These are phyloP conservation scores for Himalopsyche japonica DNA, from an alignment of 2,888 invertebrate species.

Conservation along the genomic window DNA sequence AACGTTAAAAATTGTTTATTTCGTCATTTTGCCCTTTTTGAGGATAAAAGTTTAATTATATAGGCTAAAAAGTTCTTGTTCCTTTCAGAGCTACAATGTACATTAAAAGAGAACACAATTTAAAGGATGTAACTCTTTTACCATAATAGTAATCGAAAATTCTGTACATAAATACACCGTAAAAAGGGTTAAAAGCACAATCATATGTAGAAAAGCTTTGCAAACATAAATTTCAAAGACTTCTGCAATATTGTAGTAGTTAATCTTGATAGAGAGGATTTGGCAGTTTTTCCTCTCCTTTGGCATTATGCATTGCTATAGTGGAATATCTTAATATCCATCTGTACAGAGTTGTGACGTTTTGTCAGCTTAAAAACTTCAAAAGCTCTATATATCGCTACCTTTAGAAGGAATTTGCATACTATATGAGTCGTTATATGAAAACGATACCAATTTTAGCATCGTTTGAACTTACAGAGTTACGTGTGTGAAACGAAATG, in stretches of 20 bases:
- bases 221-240: not conserved
- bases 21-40: too few species aligned
- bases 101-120: not conserved
- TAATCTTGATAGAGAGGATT: not conserved
- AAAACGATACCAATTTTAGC: not conserved
- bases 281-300: not conserved
- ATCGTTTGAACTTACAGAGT: not conserved
- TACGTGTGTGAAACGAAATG: not conserved
- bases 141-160: not conserved
- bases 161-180: not conserved
- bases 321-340: not conserved
- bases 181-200: not conserved
- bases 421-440: not conserved
- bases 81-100: too few species aligned
- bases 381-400: not conserved
- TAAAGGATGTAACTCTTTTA: not conserved
- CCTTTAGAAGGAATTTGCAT: not conserved
- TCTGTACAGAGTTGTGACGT: not conserved
- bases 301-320: not conserved
- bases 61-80: too few species aligned
- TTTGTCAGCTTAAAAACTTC: not conserved
- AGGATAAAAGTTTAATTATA: too few species aligned
- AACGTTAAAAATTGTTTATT: too few species aligned
- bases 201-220: not conserved
- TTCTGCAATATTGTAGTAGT: not conserved